Evolutionary conservation across 1,140 invertebrate species (phyloP).

Genomic region (Drosophila kikkawai): DNA sequence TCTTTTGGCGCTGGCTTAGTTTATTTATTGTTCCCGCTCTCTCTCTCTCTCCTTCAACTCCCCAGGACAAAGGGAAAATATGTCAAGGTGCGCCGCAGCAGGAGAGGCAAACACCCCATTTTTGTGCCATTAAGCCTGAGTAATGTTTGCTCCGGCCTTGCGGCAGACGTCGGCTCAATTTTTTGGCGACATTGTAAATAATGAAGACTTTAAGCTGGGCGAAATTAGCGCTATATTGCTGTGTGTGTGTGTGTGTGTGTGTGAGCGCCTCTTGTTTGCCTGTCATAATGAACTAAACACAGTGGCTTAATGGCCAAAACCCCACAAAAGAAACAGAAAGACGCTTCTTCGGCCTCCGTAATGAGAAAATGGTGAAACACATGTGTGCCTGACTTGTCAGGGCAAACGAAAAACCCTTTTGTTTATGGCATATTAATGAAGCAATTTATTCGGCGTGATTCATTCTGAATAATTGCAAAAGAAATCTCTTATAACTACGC

Average conservation of each 20-base stretch:
- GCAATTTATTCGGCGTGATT: conserved; percentile 30
- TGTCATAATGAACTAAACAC: conserved; percentile 71
- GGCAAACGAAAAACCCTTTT: conserved; percentile 1
- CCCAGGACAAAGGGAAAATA: conserved; percentile 45
- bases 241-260: conserved; percentile 1
- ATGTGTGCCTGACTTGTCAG: conserved; percentile 29
- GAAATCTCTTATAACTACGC: conserved; percentile 6
- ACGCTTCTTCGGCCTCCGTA: not conserved
- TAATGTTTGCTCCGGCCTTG: conserved; percentile 73
- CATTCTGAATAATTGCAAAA: conserved; percentile 18
- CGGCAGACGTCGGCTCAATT: conserved; percentile 68
- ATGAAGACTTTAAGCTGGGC: conserved; percentile 79
- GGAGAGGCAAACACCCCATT: conserved; percentile 47
- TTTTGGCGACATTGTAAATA: conserved; percentile 76
- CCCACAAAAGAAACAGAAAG: conserved; percentile 16
- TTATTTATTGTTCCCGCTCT: conserved; percentile 72
- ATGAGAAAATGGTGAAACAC: conserved; percentile 26
- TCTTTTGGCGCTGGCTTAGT: conserved; percentile 78
- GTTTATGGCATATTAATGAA: conserved; percentile 41
- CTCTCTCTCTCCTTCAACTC: conserved; percentile 12
- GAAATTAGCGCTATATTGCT: conserved; percentile 69
- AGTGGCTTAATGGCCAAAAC: conserved; percentile 42
- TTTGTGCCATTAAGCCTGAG: conserved; percentile 67
- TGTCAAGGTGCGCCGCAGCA: conserved; percentile 74
- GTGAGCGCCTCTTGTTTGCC: conserved; percentile 30